These are phyloP conservation scores for Sternarchorhynchus goeldii DNA, from an alignment of 2,797 vertebrate species.

Conservation along the genomic window DNA sequence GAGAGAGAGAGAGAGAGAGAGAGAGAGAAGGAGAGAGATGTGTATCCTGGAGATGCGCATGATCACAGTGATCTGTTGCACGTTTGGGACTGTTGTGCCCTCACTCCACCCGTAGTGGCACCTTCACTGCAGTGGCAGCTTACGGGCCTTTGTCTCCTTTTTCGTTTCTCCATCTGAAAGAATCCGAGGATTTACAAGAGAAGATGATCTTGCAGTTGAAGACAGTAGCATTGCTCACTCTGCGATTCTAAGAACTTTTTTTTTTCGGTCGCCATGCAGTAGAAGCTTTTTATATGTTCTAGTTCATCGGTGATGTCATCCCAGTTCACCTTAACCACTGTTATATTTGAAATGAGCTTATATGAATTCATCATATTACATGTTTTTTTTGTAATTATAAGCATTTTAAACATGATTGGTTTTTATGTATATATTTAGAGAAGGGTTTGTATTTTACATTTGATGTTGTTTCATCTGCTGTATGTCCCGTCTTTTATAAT, in stretches of 20 bases:
- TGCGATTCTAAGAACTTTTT: constrained; percentile 20
- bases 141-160: constrained; percentile 24
- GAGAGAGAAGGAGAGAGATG: constrained; percentile 21
- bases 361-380: constrained; percentile 1
- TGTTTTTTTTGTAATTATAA: constrained; percentile 28
- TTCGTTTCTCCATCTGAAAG: constrained; percentile 35
- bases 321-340: constrained; percentile 19
- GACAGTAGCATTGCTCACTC: constrained; percentile 13
- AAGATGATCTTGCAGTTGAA: constrained; percentile 26
- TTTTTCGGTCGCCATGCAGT: constrained; percentile 16
- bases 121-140: constrained; percentile 46
- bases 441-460: constrained; percentile 25
- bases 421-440: neutral
- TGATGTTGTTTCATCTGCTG: neutral
- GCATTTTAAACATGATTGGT: neutral
- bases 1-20: constrained; percentile 42
- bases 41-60: constrained; percentile 24
- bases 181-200: constrained; percentile 32
- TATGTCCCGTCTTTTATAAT: constrained; percentile 2
- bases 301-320: neutral
- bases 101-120: constrained; percentile 36
- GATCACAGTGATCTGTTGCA: constrained; percentile 39
- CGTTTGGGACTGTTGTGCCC: constrained; percentile 34
- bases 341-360: constrained; percentile 16
- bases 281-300: constrained; percentile 18